phyloP scores from a whole-genome alignment of 2,888 invertebrate species.

The Synanthedon formicaeformis region DNA sequence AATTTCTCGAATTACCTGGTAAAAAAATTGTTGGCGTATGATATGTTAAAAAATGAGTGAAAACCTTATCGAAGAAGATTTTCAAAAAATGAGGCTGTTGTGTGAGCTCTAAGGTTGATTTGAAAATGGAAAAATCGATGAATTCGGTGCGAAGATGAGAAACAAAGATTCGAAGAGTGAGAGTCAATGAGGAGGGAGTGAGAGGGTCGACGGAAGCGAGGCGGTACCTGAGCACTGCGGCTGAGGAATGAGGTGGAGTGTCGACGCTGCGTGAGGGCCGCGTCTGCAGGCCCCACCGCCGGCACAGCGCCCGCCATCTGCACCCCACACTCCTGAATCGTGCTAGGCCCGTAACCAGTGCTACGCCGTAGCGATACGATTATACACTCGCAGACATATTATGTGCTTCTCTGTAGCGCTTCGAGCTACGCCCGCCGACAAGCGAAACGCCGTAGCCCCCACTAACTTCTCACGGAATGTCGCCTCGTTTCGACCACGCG shows the following conservation, averaged over 20 bases:
- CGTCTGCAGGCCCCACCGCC: slow-evolving; percentile 38
- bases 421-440: not conserved
- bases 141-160: slow-evolving; percentile 4
- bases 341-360: not conserved
- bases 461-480: slow-evolving; percentile 12
- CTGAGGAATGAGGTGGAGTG: slow-evolving; percentile 80
- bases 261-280: slow-evolving; percentile 79
- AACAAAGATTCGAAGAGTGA: slow-evolving; percentile 6
- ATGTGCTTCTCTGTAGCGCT: not conserved
- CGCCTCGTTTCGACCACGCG: slow-evolving; percentile 30
- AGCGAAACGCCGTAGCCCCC: not conserved
- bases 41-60: too few species aligned
- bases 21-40: too few species aligned
- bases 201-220: slow-evolving; percentile 7
- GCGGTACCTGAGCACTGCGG: slow-evolving; percentile 72
- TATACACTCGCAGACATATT: too few species aligned
- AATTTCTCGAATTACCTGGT: too few species aligned
- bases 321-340: slow-evolving; percentile 17
- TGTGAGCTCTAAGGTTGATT: too few species aligned
- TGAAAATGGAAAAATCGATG: too few species aligned
- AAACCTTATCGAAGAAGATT: too few species aligned
- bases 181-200: not conserved
- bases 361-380: not conserved
- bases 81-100: too few species aligned
- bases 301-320: slow-evolving; percentile 44